Evolutionary conservation across 2,888 invertebrate species (phyloP).

Genomic region (Eristalis tenax): DNA sequence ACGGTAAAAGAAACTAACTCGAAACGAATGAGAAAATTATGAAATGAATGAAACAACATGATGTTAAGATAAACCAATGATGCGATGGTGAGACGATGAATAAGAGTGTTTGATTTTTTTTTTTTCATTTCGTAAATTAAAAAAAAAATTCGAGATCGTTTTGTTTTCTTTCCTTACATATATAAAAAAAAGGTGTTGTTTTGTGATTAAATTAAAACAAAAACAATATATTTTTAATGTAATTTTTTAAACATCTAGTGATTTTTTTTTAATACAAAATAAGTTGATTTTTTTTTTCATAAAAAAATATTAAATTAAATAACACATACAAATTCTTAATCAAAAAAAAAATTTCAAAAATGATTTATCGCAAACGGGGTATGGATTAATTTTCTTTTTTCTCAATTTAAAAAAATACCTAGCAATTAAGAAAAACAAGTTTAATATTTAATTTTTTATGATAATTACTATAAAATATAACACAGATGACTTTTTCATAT

Average conservation of each 20-base stretch:
- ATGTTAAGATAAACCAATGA: slow-evolving; percentile 15
- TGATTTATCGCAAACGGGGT: slow-evolving; percentile 61
- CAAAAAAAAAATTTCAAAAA: slow-evolving; percentile 57
- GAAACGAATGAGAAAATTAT: slow-evolving; percentile 3
- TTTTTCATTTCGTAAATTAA: slow-evolving; percentile 60
- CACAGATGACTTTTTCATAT: slow-evolving; percentile 81
- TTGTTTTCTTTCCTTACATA: slow-evolving; percentile 51
- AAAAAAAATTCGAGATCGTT: slow-evolving; percentile 74
- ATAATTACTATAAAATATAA: slow-evolving; percentile 79
- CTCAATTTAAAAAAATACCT: slow-evolving; percentile 61
- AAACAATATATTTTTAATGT: slow-evolving; percentile 53
- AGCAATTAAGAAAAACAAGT: slow-evolving; percentile 58
- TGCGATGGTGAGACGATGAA: slow-evolving; percentile 18
- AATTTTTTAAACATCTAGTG: slow-evolving; percentile 65
- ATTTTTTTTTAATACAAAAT: slow-evolving; percentile 58
- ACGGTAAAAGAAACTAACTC: slow-evolving; percentile 20
- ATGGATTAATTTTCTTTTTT: slow-evolving; percentile 48
- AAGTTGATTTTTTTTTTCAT: slow-evolving; percentile 60
- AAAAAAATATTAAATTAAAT: slow-evolving; percentile 68
- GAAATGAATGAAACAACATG: slow-evolving; percentile 3
- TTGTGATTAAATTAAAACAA: slow-evolving; percentile 69
- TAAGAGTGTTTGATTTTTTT: slow-evolving; percentile 15
- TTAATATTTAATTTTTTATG: slow-evolving; percentile 72
- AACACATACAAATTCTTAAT: slow-evolving; percentile 67
- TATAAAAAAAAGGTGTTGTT: slow-evolving; percentile 51